Conservation (phyloP, 2,113 vertebrate genomes). For the Oenanthe melanoleuca region DNA sequence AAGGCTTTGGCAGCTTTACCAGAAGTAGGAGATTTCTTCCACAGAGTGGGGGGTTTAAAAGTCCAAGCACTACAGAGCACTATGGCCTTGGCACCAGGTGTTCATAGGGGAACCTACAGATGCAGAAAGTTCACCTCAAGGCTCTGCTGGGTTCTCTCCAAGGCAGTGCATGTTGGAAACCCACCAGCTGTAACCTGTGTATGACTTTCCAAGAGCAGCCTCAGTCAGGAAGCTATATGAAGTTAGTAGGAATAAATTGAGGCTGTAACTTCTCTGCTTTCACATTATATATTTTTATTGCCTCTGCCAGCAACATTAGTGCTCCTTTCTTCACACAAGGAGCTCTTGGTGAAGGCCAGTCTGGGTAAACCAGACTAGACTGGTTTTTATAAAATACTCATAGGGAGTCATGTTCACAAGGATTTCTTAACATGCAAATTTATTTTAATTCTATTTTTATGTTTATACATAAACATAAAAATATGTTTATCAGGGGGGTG, state of each 20-base stretch:
- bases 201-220: not conserved
- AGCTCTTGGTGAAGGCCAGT: not conserved
- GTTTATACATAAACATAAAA: not conserved
- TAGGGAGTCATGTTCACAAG: not conserved
- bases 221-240: not conserved
- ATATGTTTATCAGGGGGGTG: not conserved
- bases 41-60: accelerated
- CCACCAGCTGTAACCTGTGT: not conserved
- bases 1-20: not conserved
- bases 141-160: not conserved
- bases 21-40: not conserved
- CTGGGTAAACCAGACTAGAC: not conserved
- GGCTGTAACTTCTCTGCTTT: not conserved
- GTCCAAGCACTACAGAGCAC: not conserved
- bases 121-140: not conserved
- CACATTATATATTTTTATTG: not conserved
- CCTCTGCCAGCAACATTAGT: not conserved
- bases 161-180: not conserved
- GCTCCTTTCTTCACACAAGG: not conserved
- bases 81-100: not conserved
- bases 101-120: not conserved
- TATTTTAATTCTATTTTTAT: not conserved
- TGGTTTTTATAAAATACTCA: accelerated
- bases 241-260: not conserved
- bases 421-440: not conserved